phyloP scores from a whole-genome alignment of 2,888 invertebrate genomes.

The Lydus trimaculatus region DNA sequence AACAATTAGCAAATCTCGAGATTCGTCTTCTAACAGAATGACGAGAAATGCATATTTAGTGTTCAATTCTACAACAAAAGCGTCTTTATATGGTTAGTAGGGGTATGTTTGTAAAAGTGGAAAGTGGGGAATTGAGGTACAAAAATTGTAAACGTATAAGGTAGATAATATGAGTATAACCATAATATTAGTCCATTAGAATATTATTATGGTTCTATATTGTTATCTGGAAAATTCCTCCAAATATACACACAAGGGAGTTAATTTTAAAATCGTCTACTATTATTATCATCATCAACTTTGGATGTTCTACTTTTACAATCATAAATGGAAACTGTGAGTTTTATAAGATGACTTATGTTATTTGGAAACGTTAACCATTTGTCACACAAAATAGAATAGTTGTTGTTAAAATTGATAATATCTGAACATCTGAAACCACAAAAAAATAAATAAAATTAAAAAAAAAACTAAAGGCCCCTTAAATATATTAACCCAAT shows the following conservation, averaged over 20 bases:
- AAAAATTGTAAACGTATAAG: neutral
- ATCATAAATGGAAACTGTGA: neutral
- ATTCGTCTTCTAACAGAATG: neutral
- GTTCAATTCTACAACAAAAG: neutral
- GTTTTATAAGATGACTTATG: neutral
- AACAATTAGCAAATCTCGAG: neutral
- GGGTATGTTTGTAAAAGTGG: too few relatives aligned
- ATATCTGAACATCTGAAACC: neutral
- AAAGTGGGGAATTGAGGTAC: too few relatives aligned
- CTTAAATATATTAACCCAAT: slow-evolving; percentile 16
- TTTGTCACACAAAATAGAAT: slow-evolving; percentile 9
- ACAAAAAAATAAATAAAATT: neutral
- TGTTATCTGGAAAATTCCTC: neutral
- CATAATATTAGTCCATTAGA: neutral
- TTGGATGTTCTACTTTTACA: neutral
- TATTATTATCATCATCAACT: neutral
- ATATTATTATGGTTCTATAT: neutral
- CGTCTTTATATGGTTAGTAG: neutral
- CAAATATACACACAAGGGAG: neutral
- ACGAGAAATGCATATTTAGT: neutral
- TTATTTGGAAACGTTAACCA: neutral
- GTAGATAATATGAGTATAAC: neutral
- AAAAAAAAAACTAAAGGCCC: neutral
- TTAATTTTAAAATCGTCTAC: neutral
- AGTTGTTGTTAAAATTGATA: slow-evolving; percentile 16